Base-by-base conservation (phyloP, 2,888 invertebrate species). In the Callimorpha dominula region DNA sequence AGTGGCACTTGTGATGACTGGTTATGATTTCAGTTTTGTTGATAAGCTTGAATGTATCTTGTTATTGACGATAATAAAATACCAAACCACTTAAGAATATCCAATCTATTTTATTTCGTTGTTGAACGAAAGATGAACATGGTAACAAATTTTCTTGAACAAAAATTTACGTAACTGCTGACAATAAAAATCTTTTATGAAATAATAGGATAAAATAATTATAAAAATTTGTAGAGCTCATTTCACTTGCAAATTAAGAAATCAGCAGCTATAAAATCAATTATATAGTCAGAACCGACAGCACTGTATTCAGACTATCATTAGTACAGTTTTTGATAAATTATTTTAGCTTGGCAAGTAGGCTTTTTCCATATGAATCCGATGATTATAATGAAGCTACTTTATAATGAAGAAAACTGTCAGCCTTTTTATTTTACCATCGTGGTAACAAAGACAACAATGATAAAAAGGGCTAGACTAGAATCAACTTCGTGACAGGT, bases 1-100 rank as follows among this genome's bases (percentile, higher is more conserved):
- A 65, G 65, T 49, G 65, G 65, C 49, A 65, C 31, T 52, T 70
- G 66, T 52, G 66, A 54, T 40, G 20, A 12, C 6, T 17, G 20
- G 11, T 57, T 49, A 49, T 49, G n/a, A 46, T 14, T 14, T 65
- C 15, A 15, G 15, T 31, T 31, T 31, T 65, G 8, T 15, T 40
- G 4, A 6, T 65, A 20, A 57, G 11, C 17, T 20, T n/a, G n/a
- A 57, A 20, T 57, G 9, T 8, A 65, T 14, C 0, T 46, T 46
- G 6, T 46, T 46, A 0, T 6, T 46, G 9, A 4, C 6, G 9
- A 8, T 9, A 46, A 9, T 46, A 46, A 46, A 8, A 46, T 8
- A 46, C 43, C 43, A 46, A 46, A 46, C 8, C 6, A 46, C 9
- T 46, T 46, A 9, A 0, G 43, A 46, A 9, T 46, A 46, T 46